Percentiles rank a stretch among this genome's conserved stretches.
Conservation (phyloP, 1,140 invertebrate genomes). For the Pseudobourletiella spinata region DNA sequence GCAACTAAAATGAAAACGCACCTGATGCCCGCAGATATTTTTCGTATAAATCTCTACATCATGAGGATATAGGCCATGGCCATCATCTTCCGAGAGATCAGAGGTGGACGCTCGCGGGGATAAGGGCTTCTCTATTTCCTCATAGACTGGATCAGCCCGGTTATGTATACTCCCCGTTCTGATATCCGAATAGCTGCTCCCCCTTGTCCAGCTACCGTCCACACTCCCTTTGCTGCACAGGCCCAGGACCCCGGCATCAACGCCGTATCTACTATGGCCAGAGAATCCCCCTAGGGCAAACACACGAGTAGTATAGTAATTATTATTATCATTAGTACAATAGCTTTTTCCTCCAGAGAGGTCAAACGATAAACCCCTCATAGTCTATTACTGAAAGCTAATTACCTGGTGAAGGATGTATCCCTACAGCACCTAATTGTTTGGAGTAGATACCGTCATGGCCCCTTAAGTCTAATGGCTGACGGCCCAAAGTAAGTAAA, state of each 20-base stretch:
- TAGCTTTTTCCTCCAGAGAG: no score
- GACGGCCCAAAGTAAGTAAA: slow-evolving; percentile 30
- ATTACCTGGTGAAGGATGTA: slow-evolving; percentile 34
- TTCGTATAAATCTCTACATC: slow-evolving; percentile 33
- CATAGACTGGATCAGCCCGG: slow-evolving; percentile 32
- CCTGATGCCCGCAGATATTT: slow-evolving; percentile 33
- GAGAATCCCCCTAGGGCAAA: slow-evolving; percentile 22
- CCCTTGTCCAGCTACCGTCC: slow-evolving; percentile 35
- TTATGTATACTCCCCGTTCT: slow-evolving; percentile 25
- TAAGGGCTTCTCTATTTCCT: slow-evolving; percentile 35
- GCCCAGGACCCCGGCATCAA: slow-evolving; percentile 26
- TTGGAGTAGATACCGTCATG: slow-evolving; percentile 35
- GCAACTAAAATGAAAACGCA: slow-evolving; percentile 17
- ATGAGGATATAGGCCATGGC: slow-evolving; percentile 30
- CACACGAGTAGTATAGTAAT: no score
- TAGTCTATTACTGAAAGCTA: no score
- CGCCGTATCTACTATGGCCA: slow-evolving; percentile 23
- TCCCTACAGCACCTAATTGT: slow-evolving; percentile 28
- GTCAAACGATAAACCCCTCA: no score
- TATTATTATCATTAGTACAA: no score
- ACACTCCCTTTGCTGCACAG: slow-evolving; percentile 26
- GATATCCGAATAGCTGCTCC: slow-evolving; percentile 36
- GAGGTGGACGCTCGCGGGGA: slow-evolving; percentile 34
- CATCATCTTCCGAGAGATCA: slow-evolving; percentile 35
- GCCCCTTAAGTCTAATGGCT: slow-evolving; percentile 24